Conservation (phyloP, 2,888 invertebrate genomes). For the Nomada ruficornis region DNA sequence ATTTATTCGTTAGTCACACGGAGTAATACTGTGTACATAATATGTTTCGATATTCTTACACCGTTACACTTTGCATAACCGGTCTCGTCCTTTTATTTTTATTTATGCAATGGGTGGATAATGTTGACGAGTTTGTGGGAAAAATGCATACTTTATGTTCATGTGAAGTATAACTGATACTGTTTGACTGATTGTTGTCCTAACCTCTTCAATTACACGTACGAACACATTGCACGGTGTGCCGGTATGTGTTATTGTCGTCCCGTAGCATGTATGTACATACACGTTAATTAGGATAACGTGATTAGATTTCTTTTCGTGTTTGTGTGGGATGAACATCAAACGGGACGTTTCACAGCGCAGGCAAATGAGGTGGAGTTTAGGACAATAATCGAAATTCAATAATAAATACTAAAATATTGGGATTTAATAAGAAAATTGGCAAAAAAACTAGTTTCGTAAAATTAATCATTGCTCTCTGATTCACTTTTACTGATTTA, state of each 20-base stretch:
- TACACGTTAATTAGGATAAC: conserved; percentile 70
- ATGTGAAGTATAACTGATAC: neutral
- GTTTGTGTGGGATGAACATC: conserved; percentile 6
- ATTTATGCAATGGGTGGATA: neutral
- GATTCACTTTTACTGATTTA: too few species aligned
- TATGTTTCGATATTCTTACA: neutral
- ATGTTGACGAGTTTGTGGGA: neutral
- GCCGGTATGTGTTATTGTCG: conserved; percentile 41
- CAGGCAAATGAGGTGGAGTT: too few species aligned
- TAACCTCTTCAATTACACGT: conserved; percentile 31
- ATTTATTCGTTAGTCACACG: neutral
- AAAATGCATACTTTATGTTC: neutral
- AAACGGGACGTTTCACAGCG: neutral
- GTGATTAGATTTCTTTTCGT: conserved; percentile 52
- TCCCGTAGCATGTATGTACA: conserved; percentile 11
- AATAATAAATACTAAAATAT: too few species aligned
- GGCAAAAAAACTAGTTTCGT: too few species aligned
- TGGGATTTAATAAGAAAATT: too few species aligned
- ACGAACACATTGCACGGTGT: neutral
- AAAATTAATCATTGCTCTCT: too few species aligned
- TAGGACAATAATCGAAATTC: too few species aligned
- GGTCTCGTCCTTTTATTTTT: neutral
- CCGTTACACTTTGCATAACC: neutral
- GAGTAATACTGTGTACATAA: neutral
- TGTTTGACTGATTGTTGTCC: conserved; percentile 22